phyloP scores from a whole-genome alignment of 1,140 invertebrate species.

The Apolygus lucorum region DNA sequence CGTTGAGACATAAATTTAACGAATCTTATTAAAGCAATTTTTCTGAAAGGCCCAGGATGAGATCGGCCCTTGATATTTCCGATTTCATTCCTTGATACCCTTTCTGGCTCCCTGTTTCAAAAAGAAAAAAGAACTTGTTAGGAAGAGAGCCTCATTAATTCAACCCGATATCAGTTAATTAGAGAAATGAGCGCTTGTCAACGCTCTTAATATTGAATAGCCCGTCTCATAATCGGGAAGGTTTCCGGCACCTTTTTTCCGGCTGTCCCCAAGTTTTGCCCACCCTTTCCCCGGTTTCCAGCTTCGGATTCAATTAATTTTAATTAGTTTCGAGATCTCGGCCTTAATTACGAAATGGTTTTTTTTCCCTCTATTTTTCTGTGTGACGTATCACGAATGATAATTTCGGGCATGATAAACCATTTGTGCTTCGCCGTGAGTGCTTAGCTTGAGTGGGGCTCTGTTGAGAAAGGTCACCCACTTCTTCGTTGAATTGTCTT shows the following conservation, averaged over 20 bases:
- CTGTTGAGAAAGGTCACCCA: too few relatives aligned
- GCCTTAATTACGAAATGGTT: too few relatives aligned
- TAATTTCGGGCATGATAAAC: too few relatives aligned
- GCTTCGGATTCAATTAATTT: not conserved
- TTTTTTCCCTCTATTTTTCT: too few relatives aligned
- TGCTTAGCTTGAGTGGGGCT: too few relatives aligned
- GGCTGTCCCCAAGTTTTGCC: not conserved
- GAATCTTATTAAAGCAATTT: not conserved
- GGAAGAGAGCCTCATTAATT: not conserved
- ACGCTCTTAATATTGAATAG: not conserved
- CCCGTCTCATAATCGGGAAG: not conserved
- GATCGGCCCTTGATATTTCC: not conserved
- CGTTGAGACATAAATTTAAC: too few relatives aligned
- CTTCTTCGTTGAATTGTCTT: too few relatives aligned
- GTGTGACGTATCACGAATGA: too few relatives aligned
- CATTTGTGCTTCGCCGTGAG: too few relatives aligned
- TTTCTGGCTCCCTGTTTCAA: too few relatives aligned
- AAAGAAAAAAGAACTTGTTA: not conserved
- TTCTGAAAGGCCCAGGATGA: not conserved
- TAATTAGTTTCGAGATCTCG: not conserved
- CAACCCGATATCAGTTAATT: not conserved
- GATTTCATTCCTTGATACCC: not conserved
- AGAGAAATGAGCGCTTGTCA: not conserved
- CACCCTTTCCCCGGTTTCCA: not conserved
- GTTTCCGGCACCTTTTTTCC: not conserved